Base-by-base conservation (phyloP, 2,113 vertebrate species). In the Barnardius zonarius region DNA sequence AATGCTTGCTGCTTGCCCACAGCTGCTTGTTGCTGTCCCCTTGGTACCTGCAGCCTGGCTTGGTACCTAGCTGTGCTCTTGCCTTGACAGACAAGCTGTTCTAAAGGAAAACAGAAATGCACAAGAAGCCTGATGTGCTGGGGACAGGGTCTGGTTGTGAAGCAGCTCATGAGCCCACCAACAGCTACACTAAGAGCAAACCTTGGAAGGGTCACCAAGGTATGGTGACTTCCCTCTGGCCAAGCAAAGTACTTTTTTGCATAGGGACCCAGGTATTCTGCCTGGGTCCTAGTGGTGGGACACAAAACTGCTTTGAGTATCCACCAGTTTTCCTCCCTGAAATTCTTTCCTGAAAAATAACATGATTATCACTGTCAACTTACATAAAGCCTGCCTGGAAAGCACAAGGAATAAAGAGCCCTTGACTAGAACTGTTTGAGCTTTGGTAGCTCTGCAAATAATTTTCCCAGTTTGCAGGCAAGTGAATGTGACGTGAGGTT, bases 21-120 rank as follows among this genome's bases (percentile, higher is more conserved):
- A 37, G 51, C 92, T 91, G 67, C 72, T 96, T 88, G 39, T 88
- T 95, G 80, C 86, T 17, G 4, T 81, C 69, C 81, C 79, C 79
- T 76, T 1, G 1, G 52, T 90, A 68, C 85, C 85, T 85, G 82
- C 79, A 85, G 63, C 67, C 31, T 80, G 76, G 27, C 37, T 87
- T 96, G 86, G 88, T 72, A 64, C 15, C 55, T 46, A 1, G 54
- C 66, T 9, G 3, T 62, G 49, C 64, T 67, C 46, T 63, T 4
- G 12, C 41, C 67, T 76, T 46, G 64, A 15, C 25, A 66, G 57
- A 48, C 0, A 2, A 75, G 52, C 78, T 91, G 70, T 57, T 87
- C 33, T 39, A 5, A 2, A 5, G 3, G 3, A 70, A 75, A 94
- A 62, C n/a, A 81, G 67, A 63, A 63, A 37, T 2, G 11, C 27